Base-by-base conservation (phyloP, 2,888 invertebrate species). In the Erynnis tages region DNA sequence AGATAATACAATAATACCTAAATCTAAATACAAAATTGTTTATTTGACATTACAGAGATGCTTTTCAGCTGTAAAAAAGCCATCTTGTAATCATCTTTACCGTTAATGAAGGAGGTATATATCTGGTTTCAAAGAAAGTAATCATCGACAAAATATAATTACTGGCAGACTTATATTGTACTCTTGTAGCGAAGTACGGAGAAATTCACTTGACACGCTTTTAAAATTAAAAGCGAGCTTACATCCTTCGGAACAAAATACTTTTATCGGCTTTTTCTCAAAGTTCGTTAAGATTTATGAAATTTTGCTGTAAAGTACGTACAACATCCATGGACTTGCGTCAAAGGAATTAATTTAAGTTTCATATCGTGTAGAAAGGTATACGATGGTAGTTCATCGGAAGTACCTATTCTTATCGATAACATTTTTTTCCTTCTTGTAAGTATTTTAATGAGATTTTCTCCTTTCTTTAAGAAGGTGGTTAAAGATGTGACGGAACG, bases 251-350 rank as follows among this genome's bases (percentile, higher is more conserved):
- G 29, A 47, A 47, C 21, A 47, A 11, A 47, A 38, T 38, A 47
- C 29, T 38, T 38, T 47, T 47, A 47, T 38, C 14, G 21, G 29
- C 14, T 38, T 44, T 37, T 30, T 29, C 29, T n/a, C 29, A 29
- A 38, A 37, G 38, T 47, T 47, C n/a, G 25, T 48, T 38, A 23
- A 35, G 45, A 35, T 46, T 35, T 34, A 46, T 46, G 34, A 46
- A 46, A 44, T 44, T 44, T 29, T 14, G 17, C 35, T 29, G 17
- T 21, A 38, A 47, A 29, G 11, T 47, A 29, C 38, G 14, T 47
- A 29, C 38, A 21, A 4, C 27, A 6, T 47, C 23, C n/a, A 25
- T 29, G 25, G 23, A 45, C 14, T 21, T 2, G 21, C 45, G 25
- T 27, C 46, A 37, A 46, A 43, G 49, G 49, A 43, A 50, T 34